Base-by-base conservation (phyloP, 2,888 invertebrate species). In the Oscheius sp. region DNA sequence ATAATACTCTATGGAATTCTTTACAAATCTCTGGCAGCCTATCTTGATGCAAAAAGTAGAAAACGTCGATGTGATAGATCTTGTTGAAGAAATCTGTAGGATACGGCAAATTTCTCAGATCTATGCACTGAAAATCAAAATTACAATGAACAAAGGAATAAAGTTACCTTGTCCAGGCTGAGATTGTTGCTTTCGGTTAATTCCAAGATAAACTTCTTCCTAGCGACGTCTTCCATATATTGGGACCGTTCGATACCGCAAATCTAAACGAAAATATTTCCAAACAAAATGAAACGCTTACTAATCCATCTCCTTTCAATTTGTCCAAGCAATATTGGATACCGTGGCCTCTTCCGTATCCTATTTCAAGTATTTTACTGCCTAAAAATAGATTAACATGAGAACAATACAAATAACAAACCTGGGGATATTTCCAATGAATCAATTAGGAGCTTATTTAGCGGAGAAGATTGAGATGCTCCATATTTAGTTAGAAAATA, bases 321-420 rank as follows among this genome's bases (percentile, higher is more conserved):
- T 45, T 76, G 12, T 84, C 76, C 16, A 74, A 77, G 58, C 78
- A 78, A 56, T 73, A 71, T 13, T 72, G 56, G 21, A 86, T 66
- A 12, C 84, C 87, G 64, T 82, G 74, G 9, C 87, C 87, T 25
- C 84, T 74, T 12, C 87, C 87, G 64, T 81, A 86, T n/a, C 87
- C 87, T n/a, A 86, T 69, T 63, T 86, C 87, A 12, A 86, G 77
- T n/a, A 85, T 53, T 16, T 83, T 81, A 58, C 81, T 74, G 55
- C 83, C 85, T 86, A 55, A 74, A 82, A 49, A 45, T 23, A 21
- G 46, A 52, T 13, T 21, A 53, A 23, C 12, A 58, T 66, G 43
- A 29, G 23, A 64, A 41, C 16, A 49, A 18, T 35, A 7, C 46
- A 46, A 55, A 43, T 58, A 21, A 43, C 73, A 6, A 53, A 77